These are phyloP conservation scores for Lycia hirtaria DNA, from an alignment of 2,888 invertebrate species.

Conservation along the genomic window DNA sequence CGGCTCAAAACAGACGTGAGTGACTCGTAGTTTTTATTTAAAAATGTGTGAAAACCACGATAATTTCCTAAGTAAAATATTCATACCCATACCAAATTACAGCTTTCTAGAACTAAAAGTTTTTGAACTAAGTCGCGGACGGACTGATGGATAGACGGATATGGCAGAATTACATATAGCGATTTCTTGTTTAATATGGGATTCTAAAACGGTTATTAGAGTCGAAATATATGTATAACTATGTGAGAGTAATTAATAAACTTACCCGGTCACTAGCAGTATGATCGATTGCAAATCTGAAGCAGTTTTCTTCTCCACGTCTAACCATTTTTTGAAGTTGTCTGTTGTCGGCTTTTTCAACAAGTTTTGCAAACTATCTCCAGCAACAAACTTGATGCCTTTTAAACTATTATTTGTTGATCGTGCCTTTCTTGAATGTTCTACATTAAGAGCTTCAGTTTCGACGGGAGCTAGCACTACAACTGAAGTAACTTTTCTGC, in stretches of 20 bases:
- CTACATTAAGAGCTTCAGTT: conserved; percentile 85
- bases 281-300: conserved; percentile 92
- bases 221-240: not conserved
- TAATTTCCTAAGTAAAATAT: too few relatives aligned
- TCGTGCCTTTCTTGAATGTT: conserved; percentile 82
- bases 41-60: too few relatives aligned
- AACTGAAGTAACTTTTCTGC: conserved; percentile 92
- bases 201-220: too few relatives aligned
- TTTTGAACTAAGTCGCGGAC: too few relatives aligned
- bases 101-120: too few relatives aligned
- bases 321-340: conserved; percentile 92
- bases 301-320: conserved; percentile 90
- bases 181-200: too few relatives aligned
- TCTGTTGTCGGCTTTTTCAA: conserved; percentile 90
- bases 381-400: conserved; percentile 90
- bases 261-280: conserved; percentile 93
- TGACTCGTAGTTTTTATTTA: too few relatives aligned
- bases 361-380: conserved; percentile 90
- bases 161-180: too few relatives aligned
- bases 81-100: too few relatives aligned
- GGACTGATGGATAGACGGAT: too few relatives aligned
- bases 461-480: conserved; percentile 94
- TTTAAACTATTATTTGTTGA: conserved; percentile 85
- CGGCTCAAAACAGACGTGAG: too few relatives aligned
- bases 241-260: not conserved